phyloP scores from a whole-genome alignment of 2,113 vertebrate species.

The Carollia perspicillata region DNA sequence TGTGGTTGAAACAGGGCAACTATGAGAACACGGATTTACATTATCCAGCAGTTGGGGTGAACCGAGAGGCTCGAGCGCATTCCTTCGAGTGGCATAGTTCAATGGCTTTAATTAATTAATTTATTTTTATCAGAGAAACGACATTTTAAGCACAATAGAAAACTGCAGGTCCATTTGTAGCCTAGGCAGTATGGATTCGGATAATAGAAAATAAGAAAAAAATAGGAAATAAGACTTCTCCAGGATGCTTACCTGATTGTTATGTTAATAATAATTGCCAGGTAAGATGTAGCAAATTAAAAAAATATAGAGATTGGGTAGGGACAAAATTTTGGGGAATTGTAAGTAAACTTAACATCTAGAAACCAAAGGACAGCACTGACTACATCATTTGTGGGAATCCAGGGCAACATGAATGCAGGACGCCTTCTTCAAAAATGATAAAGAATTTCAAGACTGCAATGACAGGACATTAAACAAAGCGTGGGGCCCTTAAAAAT shows the following conservation, averaged over 20 bases:
- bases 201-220: not conserved
- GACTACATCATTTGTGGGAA: not conserved
- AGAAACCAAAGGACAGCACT: not conserved
- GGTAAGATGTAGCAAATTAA: not conserved
- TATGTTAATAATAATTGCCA: not conserved
- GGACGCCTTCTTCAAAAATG: not conserved
- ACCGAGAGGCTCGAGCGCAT: not conserved
- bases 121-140: not conserved
- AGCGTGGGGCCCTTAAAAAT: not conserved
- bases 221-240: not conserved
- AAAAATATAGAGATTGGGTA: not conserved
- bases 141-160: not conserved
- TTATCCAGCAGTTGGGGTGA: not conserved
- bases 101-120: not conserved
- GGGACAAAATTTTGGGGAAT: not conserved
- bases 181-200: not conserved
- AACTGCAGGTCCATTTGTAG: not conserved
- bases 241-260: not conserved
- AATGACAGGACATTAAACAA: not conserved
- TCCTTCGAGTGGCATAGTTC: not conserved
- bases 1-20: not conserved
- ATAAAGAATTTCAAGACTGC: not conserved
- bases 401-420: not conserved
- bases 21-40: not conserved
- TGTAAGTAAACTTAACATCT: not conserved